Evolutionary conservation across 2,797 vertebrate genomes (phyloP).

Genomic region (Neosilurus mollespiculum): DNA sequence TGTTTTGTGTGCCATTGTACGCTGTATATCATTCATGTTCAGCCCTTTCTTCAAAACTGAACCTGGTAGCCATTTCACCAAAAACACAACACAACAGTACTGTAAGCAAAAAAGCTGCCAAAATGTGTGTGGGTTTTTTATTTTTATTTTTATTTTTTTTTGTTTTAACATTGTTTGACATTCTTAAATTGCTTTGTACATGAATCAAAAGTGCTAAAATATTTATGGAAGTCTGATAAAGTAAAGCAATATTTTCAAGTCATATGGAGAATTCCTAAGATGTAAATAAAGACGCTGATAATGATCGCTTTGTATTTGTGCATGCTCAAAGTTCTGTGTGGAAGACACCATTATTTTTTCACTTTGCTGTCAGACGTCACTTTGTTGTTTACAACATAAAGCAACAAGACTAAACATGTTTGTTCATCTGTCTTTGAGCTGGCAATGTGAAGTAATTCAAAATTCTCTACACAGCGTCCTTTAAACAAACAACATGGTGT

Average conservation of each 20-base stretch:
- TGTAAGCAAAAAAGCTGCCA: neutral
- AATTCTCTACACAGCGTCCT: neutral
- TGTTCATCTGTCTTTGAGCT: neutral
- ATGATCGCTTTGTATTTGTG: conserved; percentile 12
- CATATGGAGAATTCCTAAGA: neutral
- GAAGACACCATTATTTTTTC: conserved; percentile 9
- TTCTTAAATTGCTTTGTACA: neutral
- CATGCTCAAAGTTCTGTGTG: conserved; percentile 29
- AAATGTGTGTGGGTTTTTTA: neutral
- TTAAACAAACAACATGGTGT: neutral
- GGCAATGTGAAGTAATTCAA: neutral
- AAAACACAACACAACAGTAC: neutral
- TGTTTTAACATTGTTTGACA: neutral
- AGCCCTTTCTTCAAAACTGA: neutral
- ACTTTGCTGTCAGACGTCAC: neutral
- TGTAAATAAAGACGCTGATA: conserved; percentile 14
- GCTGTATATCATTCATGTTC: neutral
- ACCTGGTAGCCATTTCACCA: neutral
- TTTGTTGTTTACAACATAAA: conserved; percentile 40
- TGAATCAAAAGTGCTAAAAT: conserved; percentile 1
- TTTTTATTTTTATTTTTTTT: neutral
- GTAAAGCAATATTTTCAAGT: conserved; percentile 28
- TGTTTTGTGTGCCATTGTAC: neutral
- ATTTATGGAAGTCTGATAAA: conserved; percentile 1
- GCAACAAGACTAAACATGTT: neutral